Evolutionary conservation across 1,140 invertebrate species (phyloP), one percentile per base, ranked within the genome.

Genomic region (Campoletis sonorensis): DNA sequence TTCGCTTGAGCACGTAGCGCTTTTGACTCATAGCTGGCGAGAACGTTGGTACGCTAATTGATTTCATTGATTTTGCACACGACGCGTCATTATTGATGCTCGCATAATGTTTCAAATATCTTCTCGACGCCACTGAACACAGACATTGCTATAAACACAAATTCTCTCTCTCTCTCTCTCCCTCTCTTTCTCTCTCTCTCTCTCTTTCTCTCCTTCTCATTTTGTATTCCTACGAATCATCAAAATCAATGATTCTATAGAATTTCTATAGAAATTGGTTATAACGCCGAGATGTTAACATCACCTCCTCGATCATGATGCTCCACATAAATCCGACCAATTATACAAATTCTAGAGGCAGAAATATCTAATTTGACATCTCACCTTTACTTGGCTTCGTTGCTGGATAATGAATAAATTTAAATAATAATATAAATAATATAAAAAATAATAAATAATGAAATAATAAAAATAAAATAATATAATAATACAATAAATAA

Each of bases 41-140:
- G n/a, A n/a, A n/a, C 58, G 68, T 83, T 80, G 73, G 67, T 49
- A 16, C 79, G 82, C 45, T 86, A 87, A 87, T 86, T 86, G 83
- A 86, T 83, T 86, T 86, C 84, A 87, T 84, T 85, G 86, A 86
- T 87, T 84, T 84, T 79, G 82, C 81, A 79, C 82, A 70, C 84
- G 83, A 49, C 82, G 79, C 79, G 85, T 85, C 85, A 85, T 86
- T 85, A 85, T 84, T 84, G 84, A 86, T 86, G 84, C 85, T 79
- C 80, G 64, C 54, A 81, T 82, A 82, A 70, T 51, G 79, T 54
- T 75, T 49, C 72, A 26, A 72, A 8, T 49, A n/a, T 49, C 72
- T 54, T 40, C 40, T 33, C 27, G 67, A 18, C 61, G 21, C 61
- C 1, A 64, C 27, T 49, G 18, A 67, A 33, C 70, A 70, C 21